Evolutionary conservation across 2,797 vertebrate species (phyloP).

Genomic region (Myripristis murdjan): DNA sequence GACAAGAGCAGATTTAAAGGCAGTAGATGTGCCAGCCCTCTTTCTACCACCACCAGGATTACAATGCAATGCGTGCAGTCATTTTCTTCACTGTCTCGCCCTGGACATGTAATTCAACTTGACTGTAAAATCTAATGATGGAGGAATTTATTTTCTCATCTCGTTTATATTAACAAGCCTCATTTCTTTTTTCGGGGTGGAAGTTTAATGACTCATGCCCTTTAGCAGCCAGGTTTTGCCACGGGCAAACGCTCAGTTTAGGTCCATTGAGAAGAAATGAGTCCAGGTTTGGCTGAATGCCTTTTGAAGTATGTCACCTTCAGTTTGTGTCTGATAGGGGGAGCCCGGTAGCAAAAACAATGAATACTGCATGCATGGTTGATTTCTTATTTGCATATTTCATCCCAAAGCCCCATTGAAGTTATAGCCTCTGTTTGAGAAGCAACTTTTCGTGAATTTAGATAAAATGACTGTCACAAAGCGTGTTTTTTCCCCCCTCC

Average conservation of each 20-base stretch:
- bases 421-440: constrained; percentile 25
- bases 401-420: constrained; percentile 35
- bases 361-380: constrained; percentile 10
- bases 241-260: not conserved
- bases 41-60: not conserved
- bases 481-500: not conserved
- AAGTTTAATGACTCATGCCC: not conserved
- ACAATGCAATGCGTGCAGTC: not conserved
- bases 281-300: constrained; percentile 8
- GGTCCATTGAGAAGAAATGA: constrained; percentile 10
- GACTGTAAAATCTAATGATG: not conserved
- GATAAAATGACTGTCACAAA: constrained; percentile 2
- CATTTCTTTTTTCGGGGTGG: not conserved
- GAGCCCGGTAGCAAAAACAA: constrained; percentile 2
- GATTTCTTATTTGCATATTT: constrained; percentile 37
- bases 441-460: constrained; percentile 7
- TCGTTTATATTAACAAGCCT: not conserved
- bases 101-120: not conserved
- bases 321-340: constrained; percentile 18
- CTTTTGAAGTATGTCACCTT: constrained; percentile 30
- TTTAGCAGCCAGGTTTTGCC: too few species aligned
- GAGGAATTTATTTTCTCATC: not conserved
- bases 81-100: not conserved
- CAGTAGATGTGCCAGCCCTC: not conserved
- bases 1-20: not conserved